Percentiles rank a stretch among this genome's conserved stretches.
Evolutionary conservation across 2,888 invertebrate genomes (phyloP).

Genomic region (Leptodirus hochenwartii): DNA sequence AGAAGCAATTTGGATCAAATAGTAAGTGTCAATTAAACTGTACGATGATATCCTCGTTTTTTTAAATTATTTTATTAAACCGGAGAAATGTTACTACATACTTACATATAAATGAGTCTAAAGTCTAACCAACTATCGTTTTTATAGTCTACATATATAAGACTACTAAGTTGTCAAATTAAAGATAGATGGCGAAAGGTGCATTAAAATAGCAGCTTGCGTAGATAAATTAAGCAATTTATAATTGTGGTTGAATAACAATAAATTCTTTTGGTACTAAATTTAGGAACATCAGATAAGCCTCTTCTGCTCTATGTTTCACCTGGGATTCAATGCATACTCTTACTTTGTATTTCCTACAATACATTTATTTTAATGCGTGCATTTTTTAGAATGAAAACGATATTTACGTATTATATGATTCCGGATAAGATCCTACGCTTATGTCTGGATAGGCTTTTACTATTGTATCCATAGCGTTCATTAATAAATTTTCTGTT

Average conservation of each 20-base stretch:
- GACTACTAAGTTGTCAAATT: neutral
- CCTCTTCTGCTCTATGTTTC: slow-evolving; percentile 13
- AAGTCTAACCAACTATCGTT: neutral
- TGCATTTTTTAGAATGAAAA: neutral
- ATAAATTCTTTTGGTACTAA: slow-evolving; percentile 19
- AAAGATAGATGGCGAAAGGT: no score
- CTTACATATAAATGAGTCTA: no score
- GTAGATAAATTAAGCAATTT: neutral
- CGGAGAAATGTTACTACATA: no score
- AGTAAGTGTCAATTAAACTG: no score
- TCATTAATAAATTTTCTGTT: slow-evolving; percentile 28
- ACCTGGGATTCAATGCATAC: slow-evolving; percentile 31
- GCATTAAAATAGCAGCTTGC: no score
- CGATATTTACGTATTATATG: slow-evolving; percentile 24
- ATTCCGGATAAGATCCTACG: slow-evolving; percentile 34
- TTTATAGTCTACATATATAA: neutral
- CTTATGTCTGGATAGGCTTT: slow-evolving; percentile 29
- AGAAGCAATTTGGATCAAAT: no score
- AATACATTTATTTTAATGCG: neutral
- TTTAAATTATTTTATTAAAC: no score
- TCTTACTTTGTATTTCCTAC: slow-evolving; percentile 26
- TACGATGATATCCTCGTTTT: no score
- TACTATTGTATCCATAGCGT: slow-evolving; percentile 24
- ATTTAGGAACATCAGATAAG: slow-evolving; percentile 22
- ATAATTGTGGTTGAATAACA: slow-evolving; percentile 11